Conservation (phyloP, 2,113 vertebrate species). For the Machaerirhynchus nigripectus region DNA sequence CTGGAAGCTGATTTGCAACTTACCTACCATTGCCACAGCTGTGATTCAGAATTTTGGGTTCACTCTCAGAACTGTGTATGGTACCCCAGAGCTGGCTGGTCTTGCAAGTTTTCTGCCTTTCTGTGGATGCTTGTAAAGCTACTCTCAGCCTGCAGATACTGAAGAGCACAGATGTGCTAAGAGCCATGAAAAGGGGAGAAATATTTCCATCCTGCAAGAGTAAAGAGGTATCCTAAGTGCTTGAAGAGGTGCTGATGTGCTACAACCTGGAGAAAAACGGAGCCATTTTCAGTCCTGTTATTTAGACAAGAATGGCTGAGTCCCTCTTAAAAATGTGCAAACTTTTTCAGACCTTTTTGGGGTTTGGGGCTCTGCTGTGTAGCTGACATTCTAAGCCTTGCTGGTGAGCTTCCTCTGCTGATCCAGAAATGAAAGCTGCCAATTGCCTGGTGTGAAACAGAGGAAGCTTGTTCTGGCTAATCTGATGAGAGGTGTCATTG, state of each 20-base stretch:
- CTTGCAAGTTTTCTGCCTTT: background rate
- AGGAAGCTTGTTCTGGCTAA: background rate
- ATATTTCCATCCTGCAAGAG: background rate
- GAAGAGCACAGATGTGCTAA: background rate
- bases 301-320: background rate
- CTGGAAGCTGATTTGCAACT: background rate
- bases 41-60: background rate
- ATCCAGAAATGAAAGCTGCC: background rate
- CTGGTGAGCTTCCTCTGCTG: background rate
- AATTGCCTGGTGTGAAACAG: background rate
- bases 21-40: background rate
- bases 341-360: background rate
- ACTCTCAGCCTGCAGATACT: background rate
- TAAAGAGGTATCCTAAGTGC: background rate
- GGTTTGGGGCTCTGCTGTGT: fast-evolving
- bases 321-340: background rate
- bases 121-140: background rate
- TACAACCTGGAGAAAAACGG: background rate
- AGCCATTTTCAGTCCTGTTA: background rate
- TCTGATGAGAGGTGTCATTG: background rate
- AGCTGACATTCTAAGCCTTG: background rate
- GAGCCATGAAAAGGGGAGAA: background rate
- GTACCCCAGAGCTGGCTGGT: background rate
- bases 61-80: background rate
- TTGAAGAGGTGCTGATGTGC: background rate